Evolutionary conservation across 1,140 invertebrate genomes (phyloP), one percentile per base, ranked within the genome.

Genomic region (Asbolus verrucosus): DNA sequence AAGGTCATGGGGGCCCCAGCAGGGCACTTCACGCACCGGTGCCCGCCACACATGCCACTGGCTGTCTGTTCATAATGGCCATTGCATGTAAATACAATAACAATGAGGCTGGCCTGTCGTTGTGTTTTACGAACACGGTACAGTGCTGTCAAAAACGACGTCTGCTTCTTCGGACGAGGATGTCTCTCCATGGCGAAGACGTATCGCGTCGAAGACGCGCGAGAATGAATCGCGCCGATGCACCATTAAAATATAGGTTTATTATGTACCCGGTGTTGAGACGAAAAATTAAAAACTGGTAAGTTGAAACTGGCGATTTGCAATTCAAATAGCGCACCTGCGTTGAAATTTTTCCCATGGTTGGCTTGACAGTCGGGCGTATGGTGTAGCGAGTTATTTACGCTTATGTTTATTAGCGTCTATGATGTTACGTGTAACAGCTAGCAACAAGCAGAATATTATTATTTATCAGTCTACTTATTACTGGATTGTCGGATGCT

Each of bases 301-400:
- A 59, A 63, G 61, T 41, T 21, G 62, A 31, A 46, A 16, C 6
- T 65, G 21, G 19, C 65, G 68, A 75, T 76, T 76, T 76, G 75
- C 75, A 76, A 73, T 76, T 69, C 75, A 76, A 76, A 76, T 76
- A 74, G 71, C 67, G 75, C 75, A 76, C 75, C 75, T 76, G 75
- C 75, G 75, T 74, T 75, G 71, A 66, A 75, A 73, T 75, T 76
- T 76, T 76, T 76, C 71, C 71, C 75, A 70, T 70, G 69, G 71
- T 36, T 39, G 70, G 68, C 61, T 63, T 69, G 65, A 73, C 73
- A 75, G 71, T 72, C 38, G 69, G 36, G 67, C 46, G 67, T 65
- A 65, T 69, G 41, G 66, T 69, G 60, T 69, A 75, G 71, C 75
- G 61, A 74, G 67, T 76, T 76, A 76, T 76, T 76, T 76, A 76